Base-by-base conservation (phyloP, 1,140 invertebrate genomes). In the Ceratosolen fusciceps region DNA sequence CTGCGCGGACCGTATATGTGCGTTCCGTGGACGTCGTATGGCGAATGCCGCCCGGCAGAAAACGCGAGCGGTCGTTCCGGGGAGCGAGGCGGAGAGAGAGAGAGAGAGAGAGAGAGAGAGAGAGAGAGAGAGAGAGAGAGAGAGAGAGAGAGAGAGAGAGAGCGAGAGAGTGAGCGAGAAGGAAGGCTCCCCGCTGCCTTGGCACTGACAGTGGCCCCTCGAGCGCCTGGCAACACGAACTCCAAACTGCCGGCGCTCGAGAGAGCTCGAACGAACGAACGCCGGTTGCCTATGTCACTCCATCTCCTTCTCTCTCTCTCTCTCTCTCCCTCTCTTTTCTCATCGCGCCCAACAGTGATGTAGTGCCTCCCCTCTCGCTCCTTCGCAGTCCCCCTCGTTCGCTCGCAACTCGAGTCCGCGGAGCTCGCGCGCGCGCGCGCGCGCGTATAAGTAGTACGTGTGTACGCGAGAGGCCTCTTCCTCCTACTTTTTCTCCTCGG, bases 181-280 rank as follows among this genome's bases (percentile, higher is more conserved):
- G 31, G 70, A 56, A 26, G 37, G 49, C 60, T 47, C 62, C 77
- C 79, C 81, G 83, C 84, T 82, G 83, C 85, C 85, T 86, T 86
- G 85, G 85, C 85, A 86, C 85, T 86, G 85, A 84, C 85, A 86
- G 84, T 85, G 85, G 84, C 84, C 60, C 77, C 85, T 67, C 84
- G 84, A 85, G 85, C 84, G 85, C 84, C 84, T 86, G 85, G 85
- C 85, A 86, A 86, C 85, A 86, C 85, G 75, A 62, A 60, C 75
- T 81, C 79, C 68, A 76, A 79, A 79, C 77, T 79, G 77, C 71
- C 77, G 77, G 71, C 67, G 49, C 2, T n/a, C 52, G 29, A 62
- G n/a, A n/a, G n/a, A n/a, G 26, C 43, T 19, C 74, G 43, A 56
- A 31, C 65, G 49, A 72, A n/a, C 54, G 8, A 58, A 26, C n/a